Conservation (phyloP, 2,797 vertebrate species). For the Glyptemys insculpta region DNA sequence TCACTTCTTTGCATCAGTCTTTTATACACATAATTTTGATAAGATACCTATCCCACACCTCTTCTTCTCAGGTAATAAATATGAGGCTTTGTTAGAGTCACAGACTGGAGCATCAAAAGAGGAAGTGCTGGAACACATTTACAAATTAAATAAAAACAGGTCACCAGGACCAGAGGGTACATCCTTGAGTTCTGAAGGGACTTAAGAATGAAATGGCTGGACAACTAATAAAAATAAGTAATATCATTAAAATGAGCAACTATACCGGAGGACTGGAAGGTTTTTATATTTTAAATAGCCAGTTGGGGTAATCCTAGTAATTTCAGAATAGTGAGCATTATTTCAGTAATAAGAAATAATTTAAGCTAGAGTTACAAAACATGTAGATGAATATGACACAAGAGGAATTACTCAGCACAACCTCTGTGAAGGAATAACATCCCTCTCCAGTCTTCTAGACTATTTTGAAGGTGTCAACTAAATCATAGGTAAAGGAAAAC, state of each 20-base stretch:
- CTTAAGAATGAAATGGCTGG: slow-evolving; percentile 34
- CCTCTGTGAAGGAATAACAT: background rate
- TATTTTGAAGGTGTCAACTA: background rate
- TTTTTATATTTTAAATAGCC: background rate
- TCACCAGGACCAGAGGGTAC: background rate
- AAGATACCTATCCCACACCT: slow-evolving; percentile 7
- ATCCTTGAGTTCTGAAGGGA: slow-evolving; percentile 22
- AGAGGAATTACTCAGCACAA: background rate
- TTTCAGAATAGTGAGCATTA: background rate
- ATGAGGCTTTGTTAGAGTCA: slow-evolving; percentile 13
- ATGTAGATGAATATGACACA: background rate
- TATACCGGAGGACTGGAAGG: background rate
- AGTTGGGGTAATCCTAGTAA: background rate
- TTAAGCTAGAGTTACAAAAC: background rate
- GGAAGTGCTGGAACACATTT: slow-evolving; percentile 6
- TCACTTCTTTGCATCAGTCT: background rate
- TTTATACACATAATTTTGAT: background rate
- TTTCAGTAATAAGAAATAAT: background rate
- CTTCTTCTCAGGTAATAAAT: background rate
- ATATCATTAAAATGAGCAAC: slow-evolving; percentile 2
- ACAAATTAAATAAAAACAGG: slow-evolving; percentile 1
- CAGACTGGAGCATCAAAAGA: slow-evolving; percentile 16
- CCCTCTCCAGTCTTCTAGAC: background rate
- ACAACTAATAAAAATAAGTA: background rate
- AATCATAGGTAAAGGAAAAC: background rate